Evolutionary conservation across 1,140 invertebrate genomes (phyloP).

Genomic region (Heliconius nattereri): DNA sequence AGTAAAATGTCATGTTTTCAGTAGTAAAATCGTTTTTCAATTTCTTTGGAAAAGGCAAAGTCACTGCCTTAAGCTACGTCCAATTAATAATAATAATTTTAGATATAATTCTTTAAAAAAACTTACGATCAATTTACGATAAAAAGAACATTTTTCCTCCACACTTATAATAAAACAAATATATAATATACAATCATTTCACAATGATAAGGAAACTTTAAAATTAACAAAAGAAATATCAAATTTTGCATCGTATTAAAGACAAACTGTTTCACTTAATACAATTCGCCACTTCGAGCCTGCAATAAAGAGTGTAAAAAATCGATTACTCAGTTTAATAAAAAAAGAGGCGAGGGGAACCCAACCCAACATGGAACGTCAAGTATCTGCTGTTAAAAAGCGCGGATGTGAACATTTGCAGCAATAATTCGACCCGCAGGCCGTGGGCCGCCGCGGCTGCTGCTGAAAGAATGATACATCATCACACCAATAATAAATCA

Average conservation of each 20-base stretch:
- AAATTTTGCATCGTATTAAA: not conserved
- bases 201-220: not conserved
- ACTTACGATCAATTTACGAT: not conserved
- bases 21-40: too few species aligned
- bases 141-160: not conserved
- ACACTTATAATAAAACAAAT: not conserved
- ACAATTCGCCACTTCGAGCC: conserved; percentile 37
- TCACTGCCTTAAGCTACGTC: too few species aligned
- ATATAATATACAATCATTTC: not conserved
- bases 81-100: not conserved
- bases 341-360: conserved; percentile 61
- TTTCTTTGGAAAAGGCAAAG: too few species aligned
- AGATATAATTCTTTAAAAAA: too few species aligned
- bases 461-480: conserved; percentile 80
- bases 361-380: conserved; percentile 33
- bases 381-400: conserved; percentile 64
- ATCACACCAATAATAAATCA: conserved; percentile 81
- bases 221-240: not conserved
- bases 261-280: conserved; percentile 40
- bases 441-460: conserved; percentile 70
- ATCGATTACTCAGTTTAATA: conserved; percentile 75
- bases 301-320: conserved; percentile 59
- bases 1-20: too few species aligned
- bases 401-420: conserved; percentile 74
- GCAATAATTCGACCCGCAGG: conserved; percentile 74